Evolutionary conservation across 2,888 invertebrate species (phyloP).

Genomic region (Sylvicola fuscatus): DNA sequence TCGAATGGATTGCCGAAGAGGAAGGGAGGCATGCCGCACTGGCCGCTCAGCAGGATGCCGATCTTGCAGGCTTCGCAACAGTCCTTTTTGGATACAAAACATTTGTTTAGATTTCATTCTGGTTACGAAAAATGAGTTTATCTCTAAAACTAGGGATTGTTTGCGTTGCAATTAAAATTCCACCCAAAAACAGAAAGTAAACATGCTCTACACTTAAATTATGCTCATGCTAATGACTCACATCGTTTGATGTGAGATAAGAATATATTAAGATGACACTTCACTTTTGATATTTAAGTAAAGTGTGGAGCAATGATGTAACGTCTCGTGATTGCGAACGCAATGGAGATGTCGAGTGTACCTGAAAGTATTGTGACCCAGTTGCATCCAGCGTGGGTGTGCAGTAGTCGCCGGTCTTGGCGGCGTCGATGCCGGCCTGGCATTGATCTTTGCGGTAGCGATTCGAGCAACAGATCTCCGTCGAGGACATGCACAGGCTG

Average conservation of each 20-base stretch:
- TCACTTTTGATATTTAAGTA: no score
- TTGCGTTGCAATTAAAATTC: no score
- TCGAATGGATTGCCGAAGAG: conserved; percentile 36
- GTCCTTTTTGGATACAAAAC: conserved; percentile 20
- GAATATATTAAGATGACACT: no score
- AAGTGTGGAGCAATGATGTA: no score
- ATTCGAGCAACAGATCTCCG: conserved; percentile 40
- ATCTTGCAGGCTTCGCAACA: conserved; percentile 44
- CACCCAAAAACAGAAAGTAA: no score
- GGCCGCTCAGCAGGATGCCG: conserved; percentile 36
- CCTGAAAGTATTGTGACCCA: conserved; percentile 14
- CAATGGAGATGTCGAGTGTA: no score
- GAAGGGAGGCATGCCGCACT: conserved; percentile 29
- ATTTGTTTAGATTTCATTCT: conserved; percentile 4
- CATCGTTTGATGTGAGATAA: no score
- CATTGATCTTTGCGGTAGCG: conserved; percentile 25
- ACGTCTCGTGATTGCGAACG: no score
- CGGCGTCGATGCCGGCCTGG: conserved; percentile 17
- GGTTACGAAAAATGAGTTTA: not conserved
- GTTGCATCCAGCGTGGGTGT: conserved; percentile 3
- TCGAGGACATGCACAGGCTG: conserved; percentile 36
- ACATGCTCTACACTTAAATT: no score
- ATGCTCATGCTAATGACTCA: no score
- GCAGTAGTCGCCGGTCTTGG: conserved; percentile 13
- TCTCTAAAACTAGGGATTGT: no score